phyloP scores from a whole-genome alignment of 2,797 vertebrate species.

The Ciconia nigra region DNA sequence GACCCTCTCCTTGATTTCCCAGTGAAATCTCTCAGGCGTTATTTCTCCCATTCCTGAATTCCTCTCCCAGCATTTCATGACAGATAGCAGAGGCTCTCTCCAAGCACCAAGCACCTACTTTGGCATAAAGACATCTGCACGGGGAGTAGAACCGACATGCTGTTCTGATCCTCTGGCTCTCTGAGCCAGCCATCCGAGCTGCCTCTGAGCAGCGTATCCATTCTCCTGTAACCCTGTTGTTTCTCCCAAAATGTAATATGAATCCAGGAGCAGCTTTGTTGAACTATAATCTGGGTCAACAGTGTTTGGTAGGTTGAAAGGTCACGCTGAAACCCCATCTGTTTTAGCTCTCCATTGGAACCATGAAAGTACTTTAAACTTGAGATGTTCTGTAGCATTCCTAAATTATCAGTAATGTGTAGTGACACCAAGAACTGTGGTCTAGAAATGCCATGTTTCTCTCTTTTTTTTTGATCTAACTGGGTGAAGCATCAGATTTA shows the following conservation, averaged over 20 bases:
- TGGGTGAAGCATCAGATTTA: constrained; percentile 14
- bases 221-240: background rate
- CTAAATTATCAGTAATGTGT: constrained; percentile 54
- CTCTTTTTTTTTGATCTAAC: constrained; percentile 22
- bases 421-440: constrained; percentile 69
- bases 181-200: background rate
- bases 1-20: background rate
- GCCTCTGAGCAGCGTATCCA: background rate
- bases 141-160: background rate
- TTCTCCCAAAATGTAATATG: constrained; percentile 44
- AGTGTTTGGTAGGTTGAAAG: constrained; percentile 62
- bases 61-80: background rate
- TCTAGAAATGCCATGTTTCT: constrained; percentile 52
- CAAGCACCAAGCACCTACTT: background rate
- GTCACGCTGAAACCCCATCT: constrained; percentile 59
- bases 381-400: constrained; percentile 57
- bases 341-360: constrained; percentile 61
- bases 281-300: constrained; percentile 50
- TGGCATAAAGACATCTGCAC: background rate
- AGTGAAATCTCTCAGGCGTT: background rate
- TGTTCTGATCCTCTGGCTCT: background rate
- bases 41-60: background rate
- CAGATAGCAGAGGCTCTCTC: background rate
- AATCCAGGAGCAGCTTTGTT: constrained; percentile 43
- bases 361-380: constrained; percentile 62